Base-by-base conservation (phyloP, 2,888 invertebrate species). In the Lucinisca nassula region DNA sequence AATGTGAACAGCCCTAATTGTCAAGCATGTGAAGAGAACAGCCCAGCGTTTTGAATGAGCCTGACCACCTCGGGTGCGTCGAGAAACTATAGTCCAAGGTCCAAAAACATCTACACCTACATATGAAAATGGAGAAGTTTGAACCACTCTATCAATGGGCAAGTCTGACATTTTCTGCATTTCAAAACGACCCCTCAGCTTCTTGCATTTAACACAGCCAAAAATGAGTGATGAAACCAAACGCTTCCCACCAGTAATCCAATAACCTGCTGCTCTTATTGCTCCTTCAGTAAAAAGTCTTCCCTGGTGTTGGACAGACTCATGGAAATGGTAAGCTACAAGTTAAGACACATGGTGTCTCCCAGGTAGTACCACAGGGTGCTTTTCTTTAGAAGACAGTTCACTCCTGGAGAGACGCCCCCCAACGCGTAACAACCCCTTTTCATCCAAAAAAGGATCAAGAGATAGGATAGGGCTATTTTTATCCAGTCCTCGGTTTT, bases 281-380 rank as follows among this genome's bases (percentile, higher is more conserved):
- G 88, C 84, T n/a, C 84, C 88, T 55, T 90, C 82, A 30, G 91
- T 92, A 24, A 91, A 76, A 55, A 73, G 87, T 21, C 90, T 40
- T 0, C 89, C 90, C 79, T 92, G 92, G 37, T 90, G 85, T 40
- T 82, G 32, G 0, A 88, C 84, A 21, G 49, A 24, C 24, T 88
- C 79, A 61, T 90, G 89, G 24, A 45, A 67, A 72, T 89, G 84
- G 24, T 58, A 35, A 3, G 84, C 82, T 0, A 92, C 38, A 2
- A 91, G 75, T 1, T 14, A 83, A 1, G 91, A 49, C 0, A 91
- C 58, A 35, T 91, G 86, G 67, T 83, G 76, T 17, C 58, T 51
- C 24, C 82, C 83, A 24, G 89, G 86, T 10, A 91, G 27, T 1
- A 91, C 55, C 21, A 89, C 40, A 35, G 91, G 91, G 45, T 82